These are phyloP conservation scores for Armadillidium nasatum DNA, from an alignment of 1,140 invertebrate species.

Conservation along the genomic window DNA sequence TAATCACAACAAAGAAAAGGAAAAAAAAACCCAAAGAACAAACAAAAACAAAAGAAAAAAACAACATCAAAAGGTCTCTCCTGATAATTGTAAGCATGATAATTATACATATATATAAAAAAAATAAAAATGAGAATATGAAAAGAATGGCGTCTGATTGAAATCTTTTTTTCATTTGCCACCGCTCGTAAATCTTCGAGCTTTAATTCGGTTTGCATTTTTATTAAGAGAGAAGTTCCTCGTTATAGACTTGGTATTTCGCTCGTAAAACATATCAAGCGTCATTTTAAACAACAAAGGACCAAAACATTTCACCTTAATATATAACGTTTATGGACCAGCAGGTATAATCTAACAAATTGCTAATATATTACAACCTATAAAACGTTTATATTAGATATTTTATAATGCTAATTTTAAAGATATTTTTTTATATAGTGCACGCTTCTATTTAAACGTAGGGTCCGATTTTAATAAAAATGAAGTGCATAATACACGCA, in stretches of 20 bases:
- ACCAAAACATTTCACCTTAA: background rate
- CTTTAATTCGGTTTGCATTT: constrained; percentile 6
- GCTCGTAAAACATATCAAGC: constrained; percentile 1
- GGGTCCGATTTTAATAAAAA: background rate
- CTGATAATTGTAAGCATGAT: too few relatives aligned
- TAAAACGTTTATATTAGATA: constrained; percentile 1
- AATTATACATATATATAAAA: too few relatives aligned
- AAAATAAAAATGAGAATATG: background rate
- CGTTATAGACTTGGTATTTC: background rate
- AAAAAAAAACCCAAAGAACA: too few relatives aligned
- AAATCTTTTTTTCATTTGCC: constrained; percentile 2
- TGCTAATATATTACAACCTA: constrained; percentile 8
- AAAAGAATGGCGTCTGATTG: background rate
- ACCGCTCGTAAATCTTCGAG: background rate
- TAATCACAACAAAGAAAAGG: too few relatives aligned
- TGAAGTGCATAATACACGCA: background rate
- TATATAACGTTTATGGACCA: constrained; percentile 10
- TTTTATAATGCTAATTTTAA: constrained; percentile 7
- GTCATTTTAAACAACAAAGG: background rate
- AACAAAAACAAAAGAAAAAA: too few relatives aligned
- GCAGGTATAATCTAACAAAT: constrained; percentile 13
- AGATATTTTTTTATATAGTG: background rate
- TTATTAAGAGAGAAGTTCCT: background rate
- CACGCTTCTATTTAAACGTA: background rate
- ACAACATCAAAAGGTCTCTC: too few relatives aligned